Percentiles rank a stretch among this genome's conserved stretches.
These are phyloP conservation scores for Leuciscus idus DNA, from an alignment of 2,113 vertebrate genomes.

Conservation along the genomic window DNA sequence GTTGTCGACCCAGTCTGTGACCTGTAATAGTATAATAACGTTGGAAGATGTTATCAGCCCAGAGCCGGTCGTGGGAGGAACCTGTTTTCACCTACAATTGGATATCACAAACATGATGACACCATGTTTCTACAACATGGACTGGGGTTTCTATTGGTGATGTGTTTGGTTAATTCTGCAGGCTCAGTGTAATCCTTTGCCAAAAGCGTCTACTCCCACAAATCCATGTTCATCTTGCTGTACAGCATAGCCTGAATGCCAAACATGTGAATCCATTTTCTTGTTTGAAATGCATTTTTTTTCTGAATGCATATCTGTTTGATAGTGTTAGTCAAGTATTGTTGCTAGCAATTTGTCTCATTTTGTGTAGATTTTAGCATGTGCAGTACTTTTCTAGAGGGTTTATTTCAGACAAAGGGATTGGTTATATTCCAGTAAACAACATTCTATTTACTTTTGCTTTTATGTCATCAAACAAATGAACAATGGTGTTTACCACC, in stretches of 20 bases:
- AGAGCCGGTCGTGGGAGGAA: constrained; percentile 21
- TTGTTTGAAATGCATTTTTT: constrained; percentile 9
- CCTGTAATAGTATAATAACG: constrained; percentile 45
- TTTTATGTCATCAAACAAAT: constrained; percentile 70
- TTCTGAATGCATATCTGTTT: not conserved
- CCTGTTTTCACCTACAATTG: not conserved
- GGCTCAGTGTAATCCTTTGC: constrained; percentile 29
- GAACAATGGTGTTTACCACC: constrained; percentile 75
- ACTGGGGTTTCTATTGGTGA: constrained; percentile 8
- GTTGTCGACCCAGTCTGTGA: constrained; percentile 26
- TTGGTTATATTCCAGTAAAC: constrained; percentile 49
- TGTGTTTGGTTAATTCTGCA: constrained; percentile 24
- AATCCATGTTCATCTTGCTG: not conserved
- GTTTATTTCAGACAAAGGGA: constrained; percentile 48
- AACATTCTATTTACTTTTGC: constrained; percentile 60
- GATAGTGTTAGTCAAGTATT: not conserved
- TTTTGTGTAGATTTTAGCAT: not conserved
- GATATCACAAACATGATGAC: constrained; percentile 13
- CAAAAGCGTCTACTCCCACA: constrained; percentile 33
- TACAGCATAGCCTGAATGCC: not conserved
- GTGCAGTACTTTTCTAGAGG: not conserved
- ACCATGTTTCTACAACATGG: not conserved
- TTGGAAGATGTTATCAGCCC: constrained; percentile 45
- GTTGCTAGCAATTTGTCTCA: not conserved
- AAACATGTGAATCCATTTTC: constrained; percentile 29